Conservation (phyloP, 2,797 vertebrate genomes). For the Menidia menidia region DNA sequence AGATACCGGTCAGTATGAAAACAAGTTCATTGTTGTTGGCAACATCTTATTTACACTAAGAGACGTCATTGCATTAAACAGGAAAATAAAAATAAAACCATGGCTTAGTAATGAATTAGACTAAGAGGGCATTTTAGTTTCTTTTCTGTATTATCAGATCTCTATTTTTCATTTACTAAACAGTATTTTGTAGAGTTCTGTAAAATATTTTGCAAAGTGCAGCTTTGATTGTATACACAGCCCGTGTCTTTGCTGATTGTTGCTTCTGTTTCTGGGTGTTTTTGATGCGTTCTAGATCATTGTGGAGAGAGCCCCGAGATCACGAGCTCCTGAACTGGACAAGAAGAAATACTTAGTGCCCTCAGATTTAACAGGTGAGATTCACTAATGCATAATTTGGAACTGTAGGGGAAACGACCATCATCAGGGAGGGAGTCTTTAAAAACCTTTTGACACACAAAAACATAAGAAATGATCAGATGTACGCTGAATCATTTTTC, state of each 20-base stretch:
- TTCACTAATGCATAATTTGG: not conserved
- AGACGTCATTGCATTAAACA: not conserved
- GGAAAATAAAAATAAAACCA: no score
- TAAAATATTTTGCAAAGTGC: not conserved
- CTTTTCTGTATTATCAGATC: no score
- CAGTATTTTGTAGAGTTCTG: not conserved
- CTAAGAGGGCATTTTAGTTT: not conserved
- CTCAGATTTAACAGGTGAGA: constrained; percentile 85
- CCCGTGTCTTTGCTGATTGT: not conserved
- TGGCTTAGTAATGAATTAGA: not conserved
- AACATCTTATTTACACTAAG: not conserved
- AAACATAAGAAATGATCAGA: not conserved
- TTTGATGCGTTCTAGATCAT: constrained; percentile 76
- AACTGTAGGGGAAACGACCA: not conserved
- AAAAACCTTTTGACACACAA: no score
- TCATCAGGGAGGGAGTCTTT: no score
- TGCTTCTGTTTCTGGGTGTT: not conserved
- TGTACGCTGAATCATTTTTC: not conserved
- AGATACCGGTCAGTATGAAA: constrained; percentile 83
- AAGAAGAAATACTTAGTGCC: constrained; percentile 88
- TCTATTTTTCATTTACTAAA: not conserved
- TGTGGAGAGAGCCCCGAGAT: constrained; percentile 81
- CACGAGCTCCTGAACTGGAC: constrained; percentile 85
- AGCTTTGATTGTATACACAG: not conserved
- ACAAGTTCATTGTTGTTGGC: not conserved